Evolutionary conservation across 2,888 invertebrate genomes (phyloP).

Genomic region (Lathronympha strigana): DNA sequence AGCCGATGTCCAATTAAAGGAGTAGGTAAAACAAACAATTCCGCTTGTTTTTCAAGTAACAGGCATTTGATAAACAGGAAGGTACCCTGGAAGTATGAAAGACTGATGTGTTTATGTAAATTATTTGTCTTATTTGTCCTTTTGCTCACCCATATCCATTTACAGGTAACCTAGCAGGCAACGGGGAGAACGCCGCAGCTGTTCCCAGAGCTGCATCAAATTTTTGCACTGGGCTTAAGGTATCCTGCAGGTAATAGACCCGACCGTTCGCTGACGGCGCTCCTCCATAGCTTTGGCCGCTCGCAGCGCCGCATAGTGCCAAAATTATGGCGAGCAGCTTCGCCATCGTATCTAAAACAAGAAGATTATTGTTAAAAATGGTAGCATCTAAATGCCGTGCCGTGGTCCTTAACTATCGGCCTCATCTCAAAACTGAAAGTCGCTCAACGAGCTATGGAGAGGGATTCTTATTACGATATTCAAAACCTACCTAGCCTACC

Average conservation of each 20-base stretch:
- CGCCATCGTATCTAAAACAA: slow-evolving; percentile 61
- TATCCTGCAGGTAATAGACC: slow-evolving; percentile 26
- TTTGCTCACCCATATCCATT: slow-evolving; percentile 65
- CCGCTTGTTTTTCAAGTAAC: too few species aligned
- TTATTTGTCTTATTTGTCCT: neutral
- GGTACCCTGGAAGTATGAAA: neutral
- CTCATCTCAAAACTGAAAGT: too few species aligned
- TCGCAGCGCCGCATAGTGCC: slow-evolving; percentile 51
- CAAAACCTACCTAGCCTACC: too few species aligned
- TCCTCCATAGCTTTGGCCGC: slow-evolving; percentile 48
- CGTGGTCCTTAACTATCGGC: too few species aligned
- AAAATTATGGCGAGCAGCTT: slow-evolving; percentile 48
- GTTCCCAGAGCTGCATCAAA: slow-evolving; percentile 51
- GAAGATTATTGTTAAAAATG: slow-evolving; percentile 19
- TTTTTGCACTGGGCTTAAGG: neutral
- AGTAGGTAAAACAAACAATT: too few species aligned
- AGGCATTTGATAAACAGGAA: too few species aligned
- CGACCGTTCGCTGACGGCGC: neutral
- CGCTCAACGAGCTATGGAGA: too few species aligned
- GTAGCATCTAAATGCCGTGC: neutral
- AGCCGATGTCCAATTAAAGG: too few species aligned
- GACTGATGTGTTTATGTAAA: too few species aligned
- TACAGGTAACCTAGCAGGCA: slow-evolving; percentile 60
- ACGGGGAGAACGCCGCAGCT: slow-evolving; percentile 45
- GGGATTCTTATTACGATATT: too few species aligned